Base-by-base conservation (phyloP, 1,140 invertebrate genomes). In the Conopomorpha cramerella region DNA sequence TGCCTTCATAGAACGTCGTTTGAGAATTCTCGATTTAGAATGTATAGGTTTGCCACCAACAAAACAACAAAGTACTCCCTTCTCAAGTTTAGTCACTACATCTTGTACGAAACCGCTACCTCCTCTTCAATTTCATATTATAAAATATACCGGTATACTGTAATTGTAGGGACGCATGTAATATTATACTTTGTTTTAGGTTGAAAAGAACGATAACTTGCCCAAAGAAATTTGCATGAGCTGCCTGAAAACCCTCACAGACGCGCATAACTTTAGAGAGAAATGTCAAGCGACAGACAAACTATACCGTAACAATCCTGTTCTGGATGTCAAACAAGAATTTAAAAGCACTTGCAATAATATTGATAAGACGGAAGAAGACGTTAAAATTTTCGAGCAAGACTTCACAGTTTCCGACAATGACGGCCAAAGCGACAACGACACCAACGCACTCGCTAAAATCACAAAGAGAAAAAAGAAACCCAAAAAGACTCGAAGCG, bases 211-310 rank as follows among this genome's bases (percentile, higher is more conserved):
- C 7, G 73, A 79, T 35, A 51, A 54, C 23, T 43, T 77, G 8
- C 77, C 77, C 0, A 41, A 62, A 35, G 61, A 65, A 34, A 60
- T 79, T 15, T 79, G 77, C 39, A 35, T 53, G n/a, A 56, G 45
- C 13, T 79, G 77, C 42, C 43, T 63, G 1, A 51, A 50, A 41
- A 56, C 72, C 36, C 43, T 79, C 15, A 61, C 74, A 34, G 58
- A 56, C 29, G 73, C 73, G 3, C 77, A 64, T 35, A 72, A 66
- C 48, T 79, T 79, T 36, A 52, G 67, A 43, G 43, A 52, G 12
- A 74, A 73, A 61, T 78, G 71, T 54, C 70, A 74, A 49, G 55
- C 67, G 16, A 38, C 57, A 0, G 72, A 79, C 34, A 59, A 61
- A 39, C 39, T 28, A n/a, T 36, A 43, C 12, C 15, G 25, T 2